A percentile compares a stretch with the other conserved stretches of the same genome.
Evolutionary conservation across 1,140 invertebrate genomes (phyloP).

Genomic region (Aphis craccivora): DNA sequence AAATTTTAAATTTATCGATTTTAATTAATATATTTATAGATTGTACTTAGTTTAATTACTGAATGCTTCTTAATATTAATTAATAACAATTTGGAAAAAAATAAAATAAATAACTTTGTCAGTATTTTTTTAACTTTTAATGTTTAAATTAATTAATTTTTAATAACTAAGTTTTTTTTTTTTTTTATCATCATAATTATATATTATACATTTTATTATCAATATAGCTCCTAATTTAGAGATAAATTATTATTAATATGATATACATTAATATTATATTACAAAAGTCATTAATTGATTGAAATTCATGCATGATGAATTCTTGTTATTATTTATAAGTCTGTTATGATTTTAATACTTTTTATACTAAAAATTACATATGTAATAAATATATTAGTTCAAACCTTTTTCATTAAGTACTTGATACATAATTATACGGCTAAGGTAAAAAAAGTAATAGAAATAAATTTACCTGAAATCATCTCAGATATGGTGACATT

Average conservation of each 20-base stretch:
- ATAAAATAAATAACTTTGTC: neutral
- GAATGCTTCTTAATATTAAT: neutral
- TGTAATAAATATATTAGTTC: neutral
- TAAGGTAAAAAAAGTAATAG: neutral
- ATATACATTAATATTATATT: neutral
- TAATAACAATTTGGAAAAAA: neutral
- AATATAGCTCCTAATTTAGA: neutral
- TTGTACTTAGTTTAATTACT: neutral
- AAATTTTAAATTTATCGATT: neutral
- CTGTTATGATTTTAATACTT: neutral
- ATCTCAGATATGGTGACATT: slow-evolving; percentile 41
- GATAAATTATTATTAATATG: neutral
- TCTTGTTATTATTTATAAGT: neutral
- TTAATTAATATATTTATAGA: neutral
- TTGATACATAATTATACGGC: neutral
- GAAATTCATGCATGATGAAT: neutral
- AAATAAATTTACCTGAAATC: slow-evolving; percentile 50
- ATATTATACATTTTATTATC: neutral
- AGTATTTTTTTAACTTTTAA: neutral
- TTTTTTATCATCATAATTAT: neutral
- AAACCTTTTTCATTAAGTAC: neutral
- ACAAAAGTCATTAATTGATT: neutral
- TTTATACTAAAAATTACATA: neutral
- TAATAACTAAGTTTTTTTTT: neutral
- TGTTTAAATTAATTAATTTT: neutral